Conservation (phyloP, 2,888 invertebrate species). For the Agriopis aurantiaria region DNA sequence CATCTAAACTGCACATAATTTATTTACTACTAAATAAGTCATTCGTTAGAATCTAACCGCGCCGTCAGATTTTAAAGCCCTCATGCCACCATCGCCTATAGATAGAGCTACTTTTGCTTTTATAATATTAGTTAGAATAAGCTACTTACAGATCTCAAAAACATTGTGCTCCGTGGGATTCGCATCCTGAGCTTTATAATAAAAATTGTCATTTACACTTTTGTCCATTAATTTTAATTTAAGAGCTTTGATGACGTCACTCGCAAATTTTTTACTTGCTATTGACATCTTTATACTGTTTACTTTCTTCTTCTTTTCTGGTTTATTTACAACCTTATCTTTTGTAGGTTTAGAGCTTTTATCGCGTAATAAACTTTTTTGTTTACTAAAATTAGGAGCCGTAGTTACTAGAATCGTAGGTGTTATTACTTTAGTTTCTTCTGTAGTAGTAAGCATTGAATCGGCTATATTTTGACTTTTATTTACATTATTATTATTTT, state of each 20-base stretch:
- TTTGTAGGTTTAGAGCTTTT: not conserved
- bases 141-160: slow-evolving; percentile 70
- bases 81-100: no score
- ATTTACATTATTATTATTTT: not conserved
- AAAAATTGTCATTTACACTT: not conserved
- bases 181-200: slow-evolving; percentile 2
- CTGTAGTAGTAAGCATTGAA: not conserved
- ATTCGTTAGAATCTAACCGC: no score
- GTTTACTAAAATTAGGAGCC: not conserved
- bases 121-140: not conserved
- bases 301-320: not conserved
- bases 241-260: not conserved
- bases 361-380: not conserved
- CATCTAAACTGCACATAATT: no score
- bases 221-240: slow-evolving; percentile 1
- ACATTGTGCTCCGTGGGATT: slow-evolving; percentile 53
- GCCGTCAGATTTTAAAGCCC: no score
- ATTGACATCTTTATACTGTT: not conserved
- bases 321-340: not conserved
- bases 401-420: slow-evolving; percentile 2
- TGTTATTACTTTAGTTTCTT: slow-evolving; percentile 12
- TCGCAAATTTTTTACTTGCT: not conserved
- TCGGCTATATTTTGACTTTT: not conserved
- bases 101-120: no score
- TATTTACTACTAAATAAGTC: no score